These are phyloP conservation scores for Rhabdophis nuchalis DNA, from an alignment of 2,797 vertebrate species.

Conservation along the genomic window DNA sequence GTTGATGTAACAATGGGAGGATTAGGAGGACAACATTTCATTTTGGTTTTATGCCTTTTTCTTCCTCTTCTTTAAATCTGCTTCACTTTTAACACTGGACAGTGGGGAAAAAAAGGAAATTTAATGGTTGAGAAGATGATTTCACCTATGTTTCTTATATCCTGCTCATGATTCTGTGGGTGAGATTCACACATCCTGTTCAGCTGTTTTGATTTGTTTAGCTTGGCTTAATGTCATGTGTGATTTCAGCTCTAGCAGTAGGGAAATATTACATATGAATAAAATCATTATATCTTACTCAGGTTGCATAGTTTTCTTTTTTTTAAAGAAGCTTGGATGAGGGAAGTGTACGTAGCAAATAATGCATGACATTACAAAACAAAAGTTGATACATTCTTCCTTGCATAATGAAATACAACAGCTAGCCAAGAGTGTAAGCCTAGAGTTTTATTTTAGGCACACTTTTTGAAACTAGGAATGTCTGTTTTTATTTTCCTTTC, in stretches of 20 bases:
- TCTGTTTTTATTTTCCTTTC: background rate
- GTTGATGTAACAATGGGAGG: background rate
- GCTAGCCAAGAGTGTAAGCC: background rate
- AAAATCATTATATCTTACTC: background rate
- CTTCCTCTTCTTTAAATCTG: background rate
- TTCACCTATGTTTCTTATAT: background rate
- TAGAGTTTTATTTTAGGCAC: background rate
- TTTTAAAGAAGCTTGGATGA: background rate
- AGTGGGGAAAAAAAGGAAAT: background rate
- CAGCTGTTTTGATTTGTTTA: background rate
- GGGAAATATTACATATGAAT: background rate
- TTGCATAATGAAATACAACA: background rate
- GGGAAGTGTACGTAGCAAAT: background rate
- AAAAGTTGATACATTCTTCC: background rate
- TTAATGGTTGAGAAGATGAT: background rate
- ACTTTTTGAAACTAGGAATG: background rate
- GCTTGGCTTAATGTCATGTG: background rate
- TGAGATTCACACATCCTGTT: background rate
- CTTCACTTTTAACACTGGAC: background rate
- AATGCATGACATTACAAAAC: background rate
- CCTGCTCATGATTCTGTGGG: background rate
- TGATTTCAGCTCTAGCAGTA: background rate
- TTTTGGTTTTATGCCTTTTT: background rate
- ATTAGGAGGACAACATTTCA: background rate
- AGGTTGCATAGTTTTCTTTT: background rate